Evolutionary conservation across 2,113 vertebrate species (phyloP).

Genomic region (Cichladusa arquata): DNA sequence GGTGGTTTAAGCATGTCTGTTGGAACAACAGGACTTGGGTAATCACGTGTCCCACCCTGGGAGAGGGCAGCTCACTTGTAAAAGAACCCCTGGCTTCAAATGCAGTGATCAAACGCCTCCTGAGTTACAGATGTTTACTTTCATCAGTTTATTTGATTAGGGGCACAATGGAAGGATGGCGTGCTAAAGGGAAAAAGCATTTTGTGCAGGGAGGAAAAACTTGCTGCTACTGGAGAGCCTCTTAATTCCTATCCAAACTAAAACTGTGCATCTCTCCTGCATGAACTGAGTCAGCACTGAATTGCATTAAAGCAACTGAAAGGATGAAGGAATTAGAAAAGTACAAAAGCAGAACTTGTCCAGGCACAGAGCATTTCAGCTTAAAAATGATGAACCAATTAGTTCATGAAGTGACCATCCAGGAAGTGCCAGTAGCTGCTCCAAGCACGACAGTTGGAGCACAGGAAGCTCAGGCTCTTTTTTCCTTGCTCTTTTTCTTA

Average conservation of each 20-base stretch:
- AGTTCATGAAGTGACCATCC: conserved; percentile 1
- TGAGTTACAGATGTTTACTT: conserved; percentile 71
- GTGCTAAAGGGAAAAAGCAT: conserved; percentile 42
- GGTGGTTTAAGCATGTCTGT: conserved; percentile 79
- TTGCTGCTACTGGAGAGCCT: conserved; percentile 49
- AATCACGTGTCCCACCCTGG: conserved; percentile 50
- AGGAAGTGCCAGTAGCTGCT: not conserved
- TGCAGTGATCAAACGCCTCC: conserved; percentile 60
- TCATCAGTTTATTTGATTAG: conserved; percentile 63
- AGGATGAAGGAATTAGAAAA: conserved; percentile 46
- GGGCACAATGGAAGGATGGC: conserved; percentile 55
- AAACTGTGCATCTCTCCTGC: conserved; percentile 49
- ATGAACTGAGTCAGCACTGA: conserved; percentile 57
- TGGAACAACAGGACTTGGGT: conserved; percentile 75
- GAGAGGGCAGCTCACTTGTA: conserved; percentile 58
- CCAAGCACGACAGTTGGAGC: not conserved
- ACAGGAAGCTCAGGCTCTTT: not conserved
- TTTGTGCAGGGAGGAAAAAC: conserved; percentile 47
- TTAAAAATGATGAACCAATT: conserved; percentile 35
- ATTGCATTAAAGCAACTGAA: conserved; percentile 56
- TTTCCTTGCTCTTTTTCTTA: not conserved
- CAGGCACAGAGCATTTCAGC: conserved; percentile 13
- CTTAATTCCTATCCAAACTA: conserved; percentile 71
- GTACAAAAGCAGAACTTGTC: conserved; percentile 62
- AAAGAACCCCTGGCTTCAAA: conserved; percentile 50